phyloP scores from a whole-genome alignment of 2,888 invertebrate genomes.

The Protodeltote pygarga region DNA sequence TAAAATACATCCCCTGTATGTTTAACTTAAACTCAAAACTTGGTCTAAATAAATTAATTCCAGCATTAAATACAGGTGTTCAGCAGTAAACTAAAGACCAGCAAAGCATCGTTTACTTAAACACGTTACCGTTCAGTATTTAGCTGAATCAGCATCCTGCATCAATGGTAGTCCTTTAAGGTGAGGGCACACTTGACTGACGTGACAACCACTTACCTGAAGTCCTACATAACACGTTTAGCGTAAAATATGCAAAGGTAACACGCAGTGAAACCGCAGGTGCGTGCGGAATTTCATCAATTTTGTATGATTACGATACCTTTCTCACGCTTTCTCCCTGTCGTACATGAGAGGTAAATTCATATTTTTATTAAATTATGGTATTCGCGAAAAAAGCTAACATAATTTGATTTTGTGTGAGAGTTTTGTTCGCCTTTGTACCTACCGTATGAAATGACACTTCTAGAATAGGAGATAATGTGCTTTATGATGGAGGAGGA shows the following conservation, averaged over 20 bases:
- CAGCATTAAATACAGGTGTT: conserved; percentile 27
- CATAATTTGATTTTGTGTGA: no score
- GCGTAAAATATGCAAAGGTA: conserved; percentile 46
- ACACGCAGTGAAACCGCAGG: conserved; percentile 44
- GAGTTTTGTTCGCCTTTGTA: no score
- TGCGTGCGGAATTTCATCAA: conserved; percentile 46
- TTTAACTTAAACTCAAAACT: conserved; percentile 10
- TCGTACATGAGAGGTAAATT: conserved; percentile 11
- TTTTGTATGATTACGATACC: conserved; percentile 40
- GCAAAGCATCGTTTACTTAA: conserved; percentile 47
- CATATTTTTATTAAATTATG: conserved; percentile 14
- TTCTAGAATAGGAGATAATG: no score
- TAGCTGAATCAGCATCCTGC: conserved; percentile 56
- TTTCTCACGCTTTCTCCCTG: no score
- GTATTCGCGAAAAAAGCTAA: conserved; percentile 5
- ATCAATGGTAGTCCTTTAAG: conserved; percentile 28
- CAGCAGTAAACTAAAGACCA: conserved; percentile 23
- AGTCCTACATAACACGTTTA: conserved; percentile 13
- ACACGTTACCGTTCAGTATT: conserved; percentile 56
- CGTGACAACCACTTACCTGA: conserved; percentile 12
- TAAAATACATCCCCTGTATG: not conserved
- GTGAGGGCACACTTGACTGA: conserved; percentile 7
- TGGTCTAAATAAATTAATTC: conserved; percentile 4
- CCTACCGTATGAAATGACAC: no score
- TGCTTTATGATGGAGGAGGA: no score